These are phyloP conservation scores for Hypomesus transpacificus DNA, from an alignment of 2,113 vertebrate genomes.

Conservation along the genomic window DNA sequence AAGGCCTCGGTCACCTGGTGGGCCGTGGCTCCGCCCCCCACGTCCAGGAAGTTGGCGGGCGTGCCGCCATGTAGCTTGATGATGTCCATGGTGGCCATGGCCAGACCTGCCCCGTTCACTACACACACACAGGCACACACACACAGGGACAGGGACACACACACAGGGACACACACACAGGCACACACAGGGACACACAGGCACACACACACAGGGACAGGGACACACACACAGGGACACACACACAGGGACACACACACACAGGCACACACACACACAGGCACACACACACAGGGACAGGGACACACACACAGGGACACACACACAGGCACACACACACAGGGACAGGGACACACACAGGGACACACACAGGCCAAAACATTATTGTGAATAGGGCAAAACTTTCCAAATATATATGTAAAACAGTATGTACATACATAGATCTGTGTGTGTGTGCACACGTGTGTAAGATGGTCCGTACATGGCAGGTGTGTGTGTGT, in stretches of 20 bases:
- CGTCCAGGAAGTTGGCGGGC: slow-evolving; percentile 97
- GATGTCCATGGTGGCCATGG: slow-evolving; percentile 99
- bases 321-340: background rate
- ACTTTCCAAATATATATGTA: background rate
- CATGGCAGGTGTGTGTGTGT: background rate
- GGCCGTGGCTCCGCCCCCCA: slow-evolving; percentile 97
- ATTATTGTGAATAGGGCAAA: background rate
- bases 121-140: background rate
- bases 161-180: background rate
- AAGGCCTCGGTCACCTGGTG: slow-evolving; percentile 99
- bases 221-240: background rate
- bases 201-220: background rate
- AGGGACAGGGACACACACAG: background rate
- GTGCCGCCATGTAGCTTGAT: slow-evolving; percentile 98
- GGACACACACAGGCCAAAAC: background rate
- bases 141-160: background rate
- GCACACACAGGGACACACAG: background rate
- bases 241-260: background rate
- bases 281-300: background rate
- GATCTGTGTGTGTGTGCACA: too few species aligned
- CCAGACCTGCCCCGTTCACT: slow-evolving; percentile 98
- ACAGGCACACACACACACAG: background rate
- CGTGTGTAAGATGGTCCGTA: background rate
- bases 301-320: background rate
- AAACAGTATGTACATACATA: too few species aligned